Evolutionary conservation across 1,140 invertebrate species (phyloP).

Genomic region (Drosophila burlai): DNA sequence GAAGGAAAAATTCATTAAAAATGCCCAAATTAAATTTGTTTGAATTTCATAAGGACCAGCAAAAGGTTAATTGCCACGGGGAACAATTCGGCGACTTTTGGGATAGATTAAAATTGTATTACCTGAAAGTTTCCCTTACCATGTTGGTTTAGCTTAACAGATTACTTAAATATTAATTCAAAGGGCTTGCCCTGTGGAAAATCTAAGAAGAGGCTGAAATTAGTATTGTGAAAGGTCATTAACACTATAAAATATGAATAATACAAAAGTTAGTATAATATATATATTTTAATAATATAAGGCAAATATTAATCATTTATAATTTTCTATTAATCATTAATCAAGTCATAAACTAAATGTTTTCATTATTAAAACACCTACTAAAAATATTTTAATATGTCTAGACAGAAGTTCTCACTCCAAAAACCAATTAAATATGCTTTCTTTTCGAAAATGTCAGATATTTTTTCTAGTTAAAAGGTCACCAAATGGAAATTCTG

Average conservation of each 20-base stretch:
- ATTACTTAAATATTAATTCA: conserved; percentile 22
- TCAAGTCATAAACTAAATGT: neutral
- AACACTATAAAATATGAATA: neutral
- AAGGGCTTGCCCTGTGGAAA: neutral
- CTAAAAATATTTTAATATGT: neutral
- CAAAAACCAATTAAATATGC: neutral
- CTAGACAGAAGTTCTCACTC: neutral
- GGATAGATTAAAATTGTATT: neutral
- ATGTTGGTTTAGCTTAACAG: conserved; percentile 10
- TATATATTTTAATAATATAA: neutral
- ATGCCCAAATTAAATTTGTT: conserved; percentile 26
- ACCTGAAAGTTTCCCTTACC: neutral
- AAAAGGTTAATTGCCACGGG: conserved; percentile 10
- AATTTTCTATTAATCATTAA: neutral
- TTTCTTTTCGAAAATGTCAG: neutral
- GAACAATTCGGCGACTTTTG: neutral
- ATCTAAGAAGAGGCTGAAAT: neutral
- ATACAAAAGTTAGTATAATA: neutral
- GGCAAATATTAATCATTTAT: neutral
- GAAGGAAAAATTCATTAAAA: neutral
- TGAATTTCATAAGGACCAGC: neutral
- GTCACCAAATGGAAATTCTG: neutral
- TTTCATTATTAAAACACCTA: neutral
- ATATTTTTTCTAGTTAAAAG: neutral
- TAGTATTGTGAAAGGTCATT: neutral